These are phyloP conservation scores for Cydia splendana DNA, from an alignment of 1,140 invertebrate genomes.

Conservation along the genomic window DNA sequence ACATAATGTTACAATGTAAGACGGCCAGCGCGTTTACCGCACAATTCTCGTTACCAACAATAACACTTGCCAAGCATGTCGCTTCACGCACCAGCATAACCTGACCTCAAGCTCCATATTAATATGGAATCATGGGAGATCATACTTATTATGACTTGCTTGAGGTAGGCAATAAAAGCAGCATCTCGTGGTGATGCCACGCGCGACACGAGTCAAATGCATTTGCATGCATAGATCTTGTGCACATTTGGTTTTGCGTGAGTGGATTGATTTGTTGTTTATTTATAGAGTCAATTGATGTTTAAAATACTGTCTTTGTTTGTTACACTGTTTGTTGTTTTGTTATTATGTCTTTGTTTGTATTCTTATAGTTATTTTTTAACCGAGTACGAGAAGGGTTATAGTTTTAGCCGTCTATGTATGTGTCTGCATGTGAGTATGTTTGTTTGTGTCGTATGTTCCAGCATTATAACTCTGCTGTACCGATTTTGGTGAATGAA, in stretches of 20 bases:
- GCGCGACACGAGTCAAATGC: constrained; percentile 2
- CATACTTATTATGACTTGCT: background rate
- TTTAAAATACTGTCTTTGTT: no score
- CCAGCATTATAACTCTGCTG: no score
- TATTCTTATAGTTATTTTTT: no score
- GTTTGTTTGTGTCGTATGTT: no score
- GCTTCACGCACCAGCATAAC: no score
- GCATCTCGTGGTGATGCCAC: background rate
- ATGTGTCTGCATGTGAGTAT: no score
- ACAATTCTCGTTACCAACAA: background rate
- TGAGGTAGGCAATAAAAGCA: background rate
- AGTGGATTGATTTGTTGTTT: background rate
- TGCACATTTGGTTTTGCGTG: background rate
- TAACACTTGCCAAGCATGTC: background rate
- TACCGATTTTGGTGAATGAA: no score
- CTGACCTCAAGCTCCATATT: background rate
- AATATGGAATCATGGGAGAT: background rate
- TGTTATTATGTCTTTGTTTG: no score
- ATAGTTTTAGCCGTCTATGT: no score
- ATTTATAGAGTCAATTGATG: background rate
- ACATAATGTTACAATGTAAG: background rate
- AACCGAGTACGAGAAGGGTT: no score
- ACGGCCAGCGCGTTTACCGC: background rate
- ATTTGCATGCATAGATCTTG: background rate
- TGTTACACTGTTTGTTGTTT: no score